Evolutionary conservation across 2,888 invertebrate genomes (phyloP).

Genomic region (Patella caerulea): DNA sequence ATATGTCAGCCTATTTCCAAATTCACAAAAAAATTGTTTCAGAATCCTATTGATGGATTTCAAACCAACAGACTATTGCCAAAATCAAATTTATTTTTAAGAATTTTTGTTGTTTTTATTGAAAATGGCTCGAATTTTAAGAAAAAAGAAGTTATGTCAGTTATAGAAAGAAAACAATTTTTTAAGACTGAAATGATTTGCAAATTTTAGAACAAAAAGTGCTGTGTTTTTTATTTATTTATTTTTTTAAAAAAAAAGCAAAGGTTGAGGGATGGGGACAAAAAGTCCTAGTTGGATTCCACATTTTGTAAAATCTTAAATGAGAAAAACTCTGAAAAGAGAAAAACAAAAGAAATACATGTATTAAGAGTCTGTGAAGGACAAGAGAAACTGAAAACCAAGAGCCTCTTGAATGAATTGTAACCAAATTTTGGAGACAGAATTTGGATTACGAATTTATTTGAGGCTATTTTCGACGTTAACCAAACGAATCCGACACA

Average conservation of each 20-base stretch:
- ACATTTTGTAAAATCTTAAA: background rate
- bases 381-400: background rate
- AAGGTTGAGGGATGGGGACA: too few species aligned
- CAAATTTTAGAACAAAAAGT: background rate
- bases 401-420: constrained; percentile 1
- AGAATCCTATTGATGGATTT: too few species aligned
- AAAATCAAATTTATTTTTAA: too few species aligned
- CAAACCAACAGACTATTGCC: too few species aligned
- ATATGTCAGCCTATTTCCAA: too few species aligned
- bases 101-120: too few species aligned
- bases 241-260: background rate
- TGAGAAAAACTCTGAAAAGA: background rate
- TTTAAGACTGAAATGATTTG: background rate
- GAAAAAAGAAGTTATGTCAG: too few species aligned
- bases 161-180: background rate
- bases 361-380: background rate
- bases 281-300: constrained; percentile 8
- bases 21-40: background rate
- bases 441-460: background rate
- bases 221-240: background rate
- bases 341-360: background rate
- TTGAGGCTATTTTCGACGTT: constrained; percentile 5
- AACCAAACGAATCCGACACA: background rate
- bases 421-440: background rate
- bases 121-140: too few species aligned